Base-by-base conservation (phyloP, 2,113 vertebrate genomes). In the Solenodon paradoxus region DNA sequence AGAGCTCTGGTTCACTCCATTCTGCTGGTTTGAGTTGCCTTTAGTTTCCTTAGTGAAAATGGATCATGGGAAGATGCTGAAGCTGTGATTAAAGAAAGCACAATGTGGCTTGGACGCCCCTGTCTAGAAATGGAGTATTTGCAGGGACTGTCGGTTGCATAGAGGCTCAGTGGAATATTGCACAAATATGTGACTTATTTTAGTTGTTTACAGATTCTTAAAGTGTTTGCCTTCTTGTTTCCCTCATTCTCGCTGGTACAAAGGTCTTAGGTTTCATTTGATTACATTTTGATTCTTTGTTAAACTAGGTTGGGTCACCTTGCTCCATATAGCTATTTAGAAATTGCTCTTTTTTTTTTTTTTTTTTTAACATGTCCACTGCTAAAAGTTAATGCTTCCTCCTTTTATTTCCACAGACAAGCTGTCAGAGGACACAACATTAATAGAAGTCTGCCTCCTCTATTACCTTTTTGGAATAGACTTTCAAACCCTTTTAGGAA, bases 221-320 rank as follows among this genome's bases (percentile, higher is more conserved):
- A 98, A 97, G 83, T 96, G 66, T 98, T 97, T 97, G 93, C 95
- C 93, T 92, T 97, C 97, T 96, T 97, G 90, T 96, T 96, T 96
- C 69, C 72, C 95, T 97, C 49, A 87, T 71, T 86, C n/a, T 97
- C 94, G 96, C 96, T 97, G 92, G 95, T 94, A 95, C 98, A 98
- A 98, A 98, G 98, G 97, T 98, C 95, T 79, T 94, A 98, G 97
- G 97, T 97, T 98, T 98, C 97, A 97, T 98, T 98, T 98, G 96
- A 97, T 98, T 98, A 96, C 97, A 97, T 98, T 98, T 97, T 97
- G 95, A 94, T 98, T 98, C 95, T 98, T 97, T 97, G 96, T 98
- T 98, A 98, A 98, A 97, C 97, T 95, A 97, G 97, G 91, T 95
- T 97, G 92, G 95, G 98, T 98, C 98, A 98, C 97, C 96, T 98